These are phyloP conservation scores for Nineta flava DNA, from an alignment of 2,888 invertebrate species.

Conservation along the genomic window DNA sequence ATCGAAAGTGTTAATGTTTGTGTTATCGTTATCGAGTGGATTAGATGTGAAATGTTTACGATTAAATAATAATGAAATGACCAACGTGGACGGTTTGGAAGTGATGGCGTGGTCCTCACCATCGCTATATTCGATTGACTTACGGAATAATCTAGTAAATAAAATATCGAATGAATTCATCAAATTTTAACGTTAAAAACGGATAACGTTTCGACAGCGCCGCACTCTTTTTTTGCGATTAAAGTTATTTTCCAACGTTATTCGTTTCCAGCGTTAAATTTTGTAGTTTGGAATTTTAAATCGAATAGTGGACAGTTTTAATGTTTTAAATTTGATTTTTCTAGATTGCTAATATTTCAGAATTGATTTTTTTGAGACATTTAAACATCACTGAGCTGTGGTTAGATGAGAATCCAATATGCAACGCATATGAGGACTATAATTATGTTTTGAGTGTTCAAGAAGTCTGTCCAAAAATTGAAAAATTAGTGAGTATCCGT, in stretches of 20 bases:
- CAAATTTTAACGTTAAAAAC: too few species aligned
- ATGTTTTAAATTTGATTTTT: conserved; percentile 9
- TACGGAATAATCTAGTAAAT: conserved; percentile 20
- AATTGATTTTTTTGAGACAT: conserved; percentile 16
- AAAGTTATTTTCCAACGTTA: too few species aligned
- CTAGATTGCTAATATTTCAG: conserved; percentile 18
- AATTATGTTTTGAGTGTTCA: conserved; percentile 40
- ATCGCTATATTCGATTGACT: conserved; percentile 14
- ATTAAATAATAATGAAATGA: conserved; percentile 22
- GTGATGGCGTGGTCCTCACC: conserved; percentile 16
- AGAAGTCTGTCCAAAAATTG: conserved; percentile 34
- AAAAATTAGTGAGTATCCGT: conserved; percentile 35
- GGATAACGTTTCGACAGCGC: too few species aligned
- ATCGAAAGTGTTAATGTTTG: conserved; percentile 29
- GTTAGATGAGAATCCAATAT: conserved; percentile 56
- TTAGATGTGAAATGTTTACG: conserved; percentile 18
- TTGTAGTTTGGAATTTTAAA: too few species aligned
- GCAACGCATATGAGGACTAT: conserved; percentile 41
- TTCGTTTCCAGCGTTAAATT: too few species aligned
- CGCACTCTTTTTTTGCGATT: too few species aligned
- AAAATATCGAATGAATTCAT: not conserved
- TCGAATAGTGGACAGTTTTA: too few species aligned
- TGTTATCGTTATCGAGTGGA: conserved; percentile 22
- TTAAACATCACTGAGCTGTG: conserved; percentile 25
- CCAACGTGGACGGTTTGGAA: conserved; percentile 21